Conservation (phyloP, 2,888 invertebrate species). For the Hedya salicella region DNA sequence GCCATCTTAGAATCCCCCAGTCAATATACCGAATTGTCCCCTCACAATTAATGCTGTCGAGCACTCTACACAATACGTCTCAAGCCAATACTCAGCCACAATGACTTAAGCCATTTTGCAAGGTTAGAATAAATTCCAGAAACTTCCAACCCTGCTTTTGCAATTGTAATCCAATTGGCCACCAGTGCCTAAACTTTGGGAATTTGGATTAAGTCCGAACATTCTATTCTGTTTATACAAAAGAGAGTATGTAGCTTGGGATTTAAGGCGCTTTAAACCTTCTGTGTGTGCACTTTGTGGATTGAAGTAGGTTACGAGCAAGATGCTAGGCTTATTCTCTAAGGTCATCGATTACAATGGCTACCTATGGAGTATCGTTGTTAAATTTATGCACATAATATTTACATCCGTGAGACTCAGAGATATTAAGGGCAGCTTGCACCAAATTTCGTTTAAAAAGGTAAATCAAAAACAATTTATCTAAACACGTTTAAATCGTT, state of each 20-base stretch:
- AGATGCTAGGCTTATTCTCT: no score
- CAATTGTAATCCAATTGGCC: conserved; percentile 32
- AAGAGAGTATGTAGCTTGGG: background rate
- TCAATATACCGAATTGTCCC: conserved; percentile 18
- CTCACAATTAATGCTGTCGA: conserved; percentile 17
- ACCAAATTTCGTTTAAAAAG: no score
- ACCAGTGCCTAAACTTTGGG: conserved; percentile 27
- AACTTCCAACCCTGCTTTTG: conserved; percentile 17
- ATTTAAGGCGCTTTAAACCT: no score
- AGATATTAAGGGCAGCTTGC: no score
- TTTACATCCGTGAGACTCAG: no score
- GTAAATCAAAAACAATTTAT: no score
- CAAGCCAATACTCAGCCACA: background rate
- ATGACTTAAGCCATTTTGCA: background rate
- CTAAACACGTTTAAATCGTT: no score
- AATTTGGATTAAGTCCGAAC: conserved; percentile 26
- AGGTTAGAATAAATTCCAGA: conserved; percentile 11
- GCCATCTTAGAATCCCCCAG: conserved; percentile 6
- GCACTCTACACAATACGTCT: background rate
- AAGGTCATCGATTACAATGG: no score
- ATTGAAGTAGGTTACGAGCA: no score
- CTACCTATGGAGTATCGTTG: no score
- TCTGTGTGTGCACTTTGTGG: no score
- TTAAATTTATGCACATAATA: no score
- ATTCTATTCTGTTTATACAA: background rate